phyloP scores from a whole-genome alignment of 2,797 vertebrate species.

The Sibirionetta formosa region DNA sequence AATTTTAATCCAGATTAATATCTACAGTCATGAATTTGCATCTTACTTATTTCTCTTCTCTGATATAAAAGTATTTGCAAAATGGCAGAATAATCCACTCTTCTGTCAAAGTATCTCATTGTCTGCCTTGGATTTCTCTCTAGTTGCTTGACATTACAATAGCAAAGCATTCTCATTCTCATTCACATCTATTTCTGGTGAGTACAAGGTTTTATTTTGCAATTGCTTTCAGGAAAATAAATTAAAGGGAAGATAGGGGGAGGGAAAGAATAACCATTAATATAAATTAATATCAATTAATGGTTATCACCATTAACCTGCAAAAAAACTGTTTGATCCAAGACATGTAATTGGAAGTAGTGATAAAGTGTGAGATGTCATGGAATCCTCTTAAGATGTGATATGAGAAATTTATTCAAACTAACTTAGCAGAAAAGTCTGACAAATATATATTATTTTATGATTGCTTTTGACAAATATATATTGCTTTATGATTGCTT shows the following conservation, averaged over 20 bases:
- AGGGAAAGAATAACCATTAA: not conserved
- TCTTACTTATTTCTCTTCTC: not conserved
- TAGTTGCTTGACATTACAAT: not conserved
- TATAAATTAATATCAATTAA: not conserved
- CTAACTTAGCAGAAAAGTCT: not conserved
- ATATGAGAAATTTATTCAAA: not conserved
- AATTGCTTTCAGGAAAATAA: not conserved
- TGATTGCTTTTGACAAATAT: not conserved
- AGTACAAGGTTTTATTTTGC: not conserved
- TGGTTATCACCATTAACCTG: not conserved
- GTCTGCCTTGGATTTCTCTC: not conserved
- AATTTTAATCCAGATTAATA: not conserved
- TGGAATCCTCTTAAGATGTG: not conserved
- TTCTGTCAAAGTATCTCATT: not conserved
- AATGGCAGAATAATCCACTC: not conserved
- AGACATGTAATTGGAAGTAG: not conserved
- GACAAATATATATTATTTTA: not conserved
- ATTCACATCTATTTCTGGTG: not conserved
- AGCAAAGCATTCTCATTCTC: not conserved
- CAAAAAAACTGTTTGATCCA: not conserved
- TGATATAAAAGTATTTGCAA: not conserved
- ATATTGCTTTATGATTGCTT: not conserved
- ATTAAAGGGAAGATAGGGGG: not conserved
- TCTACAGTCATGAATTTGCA: not conserved
- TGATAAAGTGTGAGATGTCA: not conserved